Percentiles rank a stretch among this genome's conserved stretches.
phyloP scores from a whole-genome alignment of 2,888 invertebrate genomes.

The Xanthia togata region DNA sequence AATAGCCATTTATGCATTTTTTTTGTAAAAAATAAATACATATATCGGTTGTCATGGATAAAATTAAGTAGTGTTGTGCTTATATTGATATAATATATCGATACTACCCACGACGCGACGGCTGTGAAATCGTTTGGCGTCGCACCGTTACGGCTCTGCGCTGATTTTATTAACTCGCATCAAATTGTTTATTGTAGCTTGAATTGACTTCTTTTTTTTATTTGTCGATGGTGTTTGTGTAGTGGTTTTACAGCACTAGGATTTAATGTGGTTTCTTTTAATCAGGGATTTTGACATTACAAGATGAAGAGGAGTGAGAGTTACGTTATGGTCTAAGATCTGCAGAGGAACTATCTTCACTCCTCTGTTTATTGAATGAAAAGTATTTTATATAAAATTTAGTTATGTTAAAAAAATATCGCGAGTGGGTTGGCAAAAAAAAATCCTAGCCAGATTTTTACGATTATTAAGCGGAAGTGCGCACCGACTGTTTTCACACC shows the following conservation, averaged over 20 bases:
- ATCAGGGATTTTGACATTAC: neutral
- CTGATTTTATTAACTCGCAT: conserved; percentile 76
- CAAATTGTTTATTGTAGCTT: conserved; percentile 68
- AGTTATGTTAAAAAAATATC: too few species aligned
- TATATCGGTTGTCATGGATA: too few species aligned
- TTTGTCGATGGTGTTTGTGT: conserved; percentile 51
- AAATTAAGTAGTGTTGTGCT: conserved; percentile 6
- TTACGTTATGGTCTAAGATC: neutral
- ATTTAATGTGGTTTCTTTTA: neutral
- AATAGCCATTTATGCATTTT: too few species aligned
- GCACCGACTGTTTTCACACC: too few species aligned
- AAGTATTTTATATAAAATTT: too few species aligned
- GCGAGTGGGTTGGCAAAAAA: too few species aligned
- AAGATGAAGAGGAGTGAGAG: neutral
- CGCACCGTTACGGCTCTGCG: conserved; percentile 45
- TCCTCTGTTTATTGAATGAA: too few species aligned
- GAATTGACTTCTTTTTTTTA: conserved; percentile 42
- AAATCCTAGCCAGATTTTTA: too few species aligned
- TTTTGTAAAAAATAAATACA: too few species aligned
- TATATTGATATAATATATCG: conserved; percentile 49
- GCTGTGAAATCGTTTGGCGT: conserved; percentile 60
- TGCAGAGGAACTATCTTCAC: too few species aligned
- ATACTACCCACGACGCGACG: conserved; percentile 37
- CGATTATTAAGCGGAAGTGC: too few species aligned
- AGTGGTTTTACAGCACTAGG: conserved; percentile 20